Conservation (phyloP, 2,797 vertebrate genomes). For the Loriculus beryllinus region DNA sequence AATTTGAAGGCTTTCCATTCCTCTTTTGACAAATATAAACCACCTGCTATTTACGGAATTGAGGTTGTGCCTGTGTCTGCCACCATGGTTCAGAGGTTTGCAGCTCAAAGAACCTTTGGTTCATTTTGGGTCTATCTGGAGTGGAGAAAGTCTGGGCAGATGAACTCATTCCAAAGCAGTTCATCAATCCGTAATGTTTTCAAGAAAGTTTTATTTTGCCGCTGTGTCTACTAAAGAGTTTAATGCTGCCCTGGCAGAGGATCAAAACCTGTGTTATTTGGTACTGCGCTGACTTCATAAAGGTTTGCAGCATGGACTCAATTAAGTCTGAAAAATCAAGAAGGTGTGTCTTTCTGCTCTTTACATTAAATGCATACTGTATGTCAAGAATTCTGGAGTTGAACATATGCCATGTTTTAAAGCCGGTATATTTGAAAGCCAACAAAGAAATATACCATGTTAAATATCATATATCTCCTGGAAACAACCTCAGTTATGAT, state of each 20-base stretch:
- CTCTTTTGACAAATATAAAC: constrained; percentile 12
- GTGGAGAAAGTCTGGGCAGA: constrained; percentile 58
- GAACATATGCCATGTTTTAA: constrained; percentile 46
- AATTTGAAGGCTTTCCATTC: background rate
- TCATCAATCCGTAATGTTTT: constrained; percentile 72
- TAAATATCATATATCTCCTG: background rate
- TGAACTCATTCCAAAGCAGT: constrained; percentile 71
- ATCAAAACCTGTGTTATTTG: constrained; percentile 69
- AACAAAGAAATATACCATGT: background rate
- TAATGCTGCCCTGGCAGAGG: constrained; percentile 59
- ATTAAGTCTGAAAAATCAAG: constrained; percentile 55
- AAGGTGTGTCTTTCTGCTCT: constrained; percentile 61
- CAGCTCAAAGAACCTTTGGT: constrained; percentile 36
- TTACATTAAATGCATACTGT: constrained; percentile 45
- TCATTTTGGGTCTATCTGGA: constrained; percentile 48
- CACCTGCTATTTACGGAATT: constrained; percentile 1
- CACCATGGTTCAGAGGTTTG: constrained; percentile 6
- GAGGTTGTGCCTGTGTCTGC: background rate
- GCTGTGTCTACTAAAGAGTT: constrained; percentile 62
- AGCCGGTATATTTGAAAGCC: constrained; percentile 22
- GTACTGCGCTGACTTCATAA: constrained; percentile 63
- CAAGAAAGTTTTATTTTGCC: constrained; percentile 74
- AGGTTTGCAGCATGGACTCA: constrained; percentile 55
- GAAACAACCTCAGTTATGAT: constrained; percentile 17
- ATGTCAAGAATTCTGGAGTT: constrained; percentile 37